Percentiles rank a stretch among this genome's conserved stretches.
These are phyloP conservation scores for Amblyopsis hoosieri DNA, from an alignment of 2,797 vertebrate genomes.

Conservation along the genomic window DNA sequence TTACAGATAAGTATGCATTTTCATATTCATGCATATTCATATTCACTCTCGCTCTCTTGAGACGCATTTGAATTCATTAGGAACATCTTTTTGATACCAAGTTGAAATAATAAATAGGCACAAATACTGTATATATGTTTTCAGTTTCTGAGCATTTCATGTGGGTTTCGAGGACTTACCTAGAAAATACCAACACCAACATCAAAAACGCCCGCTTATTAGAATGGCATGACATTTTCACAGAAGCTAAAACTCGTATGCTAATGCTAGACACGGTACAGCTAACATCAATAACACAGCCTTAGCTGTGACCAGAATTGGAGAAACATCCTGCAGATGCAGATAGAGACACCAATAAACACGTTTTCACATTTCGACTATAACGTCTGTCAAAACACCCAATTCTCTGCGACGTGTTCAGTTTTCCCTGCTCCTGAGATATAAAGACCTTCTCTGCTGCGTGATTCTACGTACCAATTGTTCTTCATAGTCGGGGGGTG, in stretches of 20 bases:
- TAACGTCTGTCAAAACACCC: constrained; percentile 17
- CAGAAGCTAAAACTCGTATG: constrained; percentile 13
- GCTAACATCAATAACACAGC: not conserved
- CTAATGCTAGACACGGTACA: not conserved
- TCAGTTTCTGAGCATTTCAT: constrained; percentile 22
- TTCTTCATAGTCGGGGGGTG: constrained; percentile 29
- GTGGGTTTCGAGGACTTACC: constrained; percentile 16
- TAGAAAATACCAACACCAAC: not conserved
- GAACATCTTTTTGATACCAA: constrained; percentile 46
- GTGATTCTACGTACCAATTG: constrained; percentile 33
- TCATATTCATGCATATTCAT: constrained; percentile 74
- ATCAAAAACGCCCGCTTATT: not conserved
- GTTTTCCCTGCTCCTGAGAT: not conserved
- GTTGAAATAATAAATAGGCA: constrained; percentile 48
- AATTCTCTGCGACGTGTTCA: constrained; percentile 20
- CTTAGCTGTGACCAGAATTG: not conserved
- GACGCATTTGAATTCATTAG: constrained; percentile 61
- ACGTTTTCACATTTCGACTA: constrained; percentile 7
- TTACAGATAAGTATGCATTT: constrained; percentile 66
- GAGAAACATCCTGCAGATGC: not conserved
- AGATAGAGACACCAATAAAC: not conserved
- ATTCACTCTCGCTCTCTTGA: constrained; percentile 49
- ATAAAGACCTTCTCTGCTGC: constrained; percentile 14
- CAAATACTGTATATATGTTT: constrained; percentile 15
- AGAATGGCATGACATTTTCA: constrained; percentile 3